phyloP scores from a whole-genome alignment of 2,113 vertebrate genomes.

The Nymphicus hollandicus region DNA sequence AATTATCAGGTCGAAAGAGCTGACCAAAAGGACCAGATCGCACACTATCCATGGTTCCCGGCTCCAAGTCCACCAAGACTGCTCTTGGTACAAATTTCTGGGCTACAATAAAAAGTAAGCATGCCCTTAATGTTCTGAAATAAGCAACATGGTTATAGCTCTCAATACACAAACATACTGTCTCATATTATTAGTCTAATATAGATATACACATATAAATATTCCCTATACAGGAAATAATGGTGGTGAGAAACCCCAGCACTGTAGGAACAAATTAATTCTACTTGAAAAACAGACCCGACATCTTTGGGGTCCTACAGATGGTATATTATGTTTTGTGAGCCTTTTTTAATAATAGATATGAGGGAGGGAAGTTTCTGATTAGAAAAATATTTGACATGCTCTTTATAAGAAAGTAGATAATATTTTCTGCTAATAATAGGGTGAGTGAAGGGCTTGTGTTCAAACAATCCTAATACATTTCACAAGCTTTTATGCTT shows the following conservation, averaged over 20 bases:
- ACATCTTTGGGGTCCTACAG: neutral
- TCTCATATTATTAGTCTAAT: neutral
- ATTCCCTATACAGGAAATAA: neutral
- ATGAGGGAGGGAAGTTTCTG: neutral
- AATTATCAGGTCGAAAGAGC: constrained; percentile 93
- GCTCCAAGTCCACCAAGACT: constrained; percentile 89
- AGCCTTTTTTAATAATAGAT: neutral
- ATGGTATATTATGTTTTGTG: neutral
- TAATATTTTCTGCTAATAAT: neutral
- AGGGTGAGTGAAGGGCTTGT: neutral
- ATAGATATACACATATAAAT: neutral
- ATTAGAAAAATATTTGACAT: neutral
- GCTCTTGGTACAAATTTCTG: constrained; percentile 92
- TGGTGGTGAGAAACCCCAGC: neutral
- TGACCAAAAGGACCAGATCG: constrained; percentile 90
- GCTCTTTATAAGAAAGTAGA: neutral
- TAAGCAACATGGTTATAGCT: neutral
- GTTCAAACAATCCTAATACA: neutral
- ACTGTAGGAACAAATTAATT: neutral
- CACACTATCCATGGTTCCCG: constrained; percentile 95
- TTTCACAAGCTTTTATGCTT: neutral
- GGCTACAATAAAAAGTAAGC: constrained; percentile 70
- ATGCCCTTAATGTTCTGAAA: neutral
- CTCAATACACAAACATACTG: neutral
- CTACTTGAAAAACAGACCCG: neutral